Evolutionary conservation across 2,113 vertebrate species (phyloP), one percentile per base, ranked within the genome.

Genomic region (Neoarius graeffei): DNA sequence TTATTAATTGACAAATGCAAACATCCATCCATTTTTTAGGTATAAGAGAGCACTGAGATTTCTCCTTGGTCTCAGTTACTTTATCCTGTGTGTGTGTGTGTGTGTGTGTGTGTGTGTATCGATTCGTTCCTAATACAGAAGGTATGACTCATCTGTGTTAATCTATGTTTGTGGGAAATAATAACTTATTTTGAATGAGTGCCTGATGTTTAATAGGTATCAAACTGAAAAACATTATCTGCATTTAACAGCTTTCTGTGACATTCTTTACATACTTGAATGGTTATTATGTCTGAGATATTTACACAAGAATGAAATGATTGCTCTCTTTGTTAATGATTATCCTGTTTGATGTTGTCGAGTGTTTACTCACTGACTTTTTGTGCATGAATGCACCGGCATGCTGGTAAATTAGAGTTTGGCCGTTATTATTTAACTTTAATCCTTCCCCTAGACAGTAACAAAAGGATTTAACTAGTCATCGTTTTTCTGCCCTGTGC

Each of bases 241-340:
- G 73, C 71, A 80, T 64, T 25, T 67, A 14, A 69, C 48, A 30
- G 19, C 64, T 30, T 48, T 73, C 25, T 81, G 27, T 30, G 27
- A 62, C 84, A 77, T 89, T 86, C 81, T 79, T 79, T 42, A 48
- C 80, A 86, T 89, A 86, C 71, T 17, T 83, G 69, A 60, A 20
- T 1, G 25, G 69, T 27, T 57, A 66, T 85, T 84, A 64, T 67
- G 42, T 66, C 64, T 50, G 56, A 23, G 56, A 56, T 67, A 77
- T 86, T 77, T 89, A 86, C 71, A 23, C 54, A 20, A 79, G 71
- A 27, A 30, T 79, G 19, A 79, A 73, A 17, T 62, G 50, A 79
- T 83, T 74, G 30, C 50, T 35, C 52, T 84, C 25, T 67, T 79
- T 71, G 85, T 86, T 87, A 89, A 89, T 86, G 60, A 83, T 89